phyloP scores from a whole-genome alignment of 2,888 invertebrate genomes.

The Crocallis elinguaria region DNA sequence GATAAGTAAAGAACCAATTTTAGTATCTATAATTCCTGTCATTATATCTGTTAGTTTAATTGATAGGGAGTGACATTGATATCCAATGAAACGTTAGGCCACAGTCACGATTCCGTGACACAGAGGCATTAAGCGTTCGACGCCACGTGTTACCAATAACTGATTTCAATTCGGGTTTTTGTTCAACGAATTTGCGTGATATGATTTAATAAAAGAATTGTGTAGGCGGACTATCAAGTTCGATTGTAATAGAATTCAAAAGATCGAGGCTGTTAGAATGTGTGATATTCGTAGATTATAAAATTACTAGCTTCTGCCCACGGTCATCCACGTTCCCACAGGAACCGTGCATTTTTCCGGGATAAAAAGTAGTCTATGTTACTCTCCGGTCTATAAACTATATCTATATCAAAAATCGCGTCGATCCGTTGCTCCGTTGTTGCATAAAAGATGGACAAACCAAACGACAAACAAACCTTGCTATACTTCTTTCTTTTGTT shows the following conservation, averaged over 20 bases:
- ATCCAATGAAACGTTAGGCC: conserved; percentile 12
- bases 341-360: too few species aligned
- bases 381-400: too few species aligned
- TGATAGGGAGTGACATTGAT: conserved; percentile 31
- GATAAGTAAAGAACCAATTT: too few species aligned
- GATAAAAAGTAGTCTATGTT: too few species aligned
- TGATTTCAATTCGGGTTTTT: conserved; percentile 32
- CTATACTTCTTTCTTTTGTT: too few species aligned
- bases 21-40: too few species aligned
- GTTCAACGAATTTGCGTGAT: conserved; percentile 38
- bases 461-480: too few species aligned
- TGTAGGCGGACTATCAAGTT: conserved; percentile 37
- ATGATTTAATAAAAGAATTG: conserved; percentile 35
- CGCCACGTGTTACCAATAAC: conserved; percentile 35
- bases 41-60: neutral
- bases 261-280: conserved; percentile 35
- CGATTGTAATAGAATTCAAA: conserved; percentile 22
- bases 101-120: conserved; percentile 34
- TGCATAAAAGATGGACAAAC: too few species aligned
- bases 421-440: too few species aligned
- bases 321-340: too few species aligned
- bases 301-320: too few species aligned
- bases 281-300: conserved; percentile 18
- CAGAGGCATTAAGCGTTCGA: conserved; percentile 11
- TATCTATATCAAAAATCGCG: too few species aligned